Base-by-base conservation (phyloP, 2,113 vertebrate genomes). In the Aepyceros melampus region DNA sequence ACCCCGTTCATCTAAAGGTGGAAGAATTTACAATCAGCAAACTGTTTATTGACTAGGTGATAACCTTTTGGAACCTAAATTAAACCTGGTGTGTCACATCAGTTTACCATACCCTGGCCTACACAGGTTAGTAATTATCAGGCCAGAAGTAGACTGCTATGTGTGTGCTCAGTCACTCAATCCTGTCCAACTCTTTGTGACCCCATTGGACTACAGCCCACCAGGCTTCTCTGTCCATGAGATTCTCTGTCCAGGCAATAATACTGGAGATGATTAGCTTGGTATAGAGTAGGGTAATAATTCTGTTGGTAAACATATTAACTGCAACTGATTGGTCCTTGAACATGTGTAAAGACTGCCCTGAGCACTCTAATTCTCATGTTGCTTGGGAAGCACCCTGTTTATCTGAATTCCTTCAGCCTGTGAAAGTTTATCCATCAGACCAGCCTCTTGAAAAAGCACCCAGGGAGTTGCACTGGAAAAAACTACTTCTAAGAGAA, bases 361-460 rank as follows among this genome's bases (percentile, higher is more conserved):
- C 83, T 83, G 62, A 94, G 11, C 15, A 93, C 87, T 96, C 53
- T 83, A 83, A 91, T 43, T 94, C 40, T 95, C 49, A 64, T 2
- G 5, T 64, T 87, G 40, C 29, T 96, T 27, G 91, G 85, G 89
- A 98, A 98, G 55, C 56, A 96, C 19, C 85, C n/a, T 92, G 51
- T n/a, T 96, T 89, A 89, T 96, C 86, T 97, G 81, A 85, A 62
- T 96, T 97, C 94, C 93, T 98, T 93, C 88, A 97, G 84, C 33
- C 92, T 97, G 51, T 92, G 36, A 94, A 98, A 97, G 27, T 91
- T 98, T 88, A 93, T 97, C 76, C 90, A 60, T 98, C 95, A 98
- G 78, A 89, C 3, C 56, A 97, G 45, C 29, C 47, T 97, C 94
- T 95, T 98, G 86, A 98, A 98, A 58, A 98, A 98, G 92, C 58